Conservation (phyloP, 1,140 invertebrate genomes). For the Habropoda laboriosa region DNA sequence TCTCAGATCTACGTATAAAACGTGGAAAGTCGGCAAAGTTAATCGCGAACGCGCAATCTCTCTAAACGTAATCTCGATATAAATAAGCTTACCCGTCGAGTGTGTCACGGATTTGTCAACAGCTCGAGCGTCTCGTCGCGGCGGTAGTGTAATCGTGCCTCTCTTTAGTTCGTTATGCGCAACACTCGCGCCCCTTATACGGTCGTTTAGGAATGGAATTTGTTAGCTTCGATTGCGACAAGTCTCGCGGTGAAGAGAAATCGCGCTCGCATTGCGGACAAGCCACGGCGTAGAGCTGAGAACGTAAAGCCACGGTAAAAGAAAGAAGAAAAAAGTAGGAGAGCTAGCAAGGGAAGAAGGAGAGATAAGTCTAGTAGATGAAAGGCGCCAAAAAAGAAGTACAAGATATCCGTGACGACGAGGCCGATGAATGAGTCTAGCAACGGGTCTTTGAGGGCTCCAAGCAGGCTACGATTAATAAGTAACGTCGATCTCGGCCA, state of each 20-base stretch:
- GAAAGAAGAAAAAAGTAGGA: constrained; percentile 19
- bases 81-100: constrained; percentile 16
- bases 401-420: constrained; percentile 57
- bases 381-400: constrained; percentile 64
- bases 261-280: constrained; percentile 5
- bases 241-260: constrained; percentile 31
- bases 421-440: constrained; percentile 66
- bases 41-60: not conserved
- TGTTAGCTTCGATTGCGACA: constrained; percentile 36
- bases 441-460: constrained; percentile 59
- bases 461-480: constrained; percentile 64
- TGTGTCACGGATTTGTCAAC: constrained; percentile 32
- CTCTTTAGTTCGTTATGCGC: not conserved
- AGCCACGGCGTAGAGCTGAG: not conserved
- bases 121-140: not conserved
- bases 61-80: constrained; percentile 35
- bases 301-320: not conserved
- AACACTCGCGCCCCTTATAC: constrained; percentile 17
- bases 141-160: constrained; percentile 20
- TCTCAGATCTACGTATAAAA: not conserved
- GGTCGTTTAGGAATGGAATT: constrained; percentile 48
- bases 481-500: constrained; percentile 65
- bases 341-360: constrained; percentile 27
- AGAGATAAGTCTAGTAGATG: constrained; percentile 64
- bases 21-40: too few species aligned